phyloP scores from a whole-genome alignment of 1,140 invertebrate genomes.

The Danaus melanippus region DNA sequence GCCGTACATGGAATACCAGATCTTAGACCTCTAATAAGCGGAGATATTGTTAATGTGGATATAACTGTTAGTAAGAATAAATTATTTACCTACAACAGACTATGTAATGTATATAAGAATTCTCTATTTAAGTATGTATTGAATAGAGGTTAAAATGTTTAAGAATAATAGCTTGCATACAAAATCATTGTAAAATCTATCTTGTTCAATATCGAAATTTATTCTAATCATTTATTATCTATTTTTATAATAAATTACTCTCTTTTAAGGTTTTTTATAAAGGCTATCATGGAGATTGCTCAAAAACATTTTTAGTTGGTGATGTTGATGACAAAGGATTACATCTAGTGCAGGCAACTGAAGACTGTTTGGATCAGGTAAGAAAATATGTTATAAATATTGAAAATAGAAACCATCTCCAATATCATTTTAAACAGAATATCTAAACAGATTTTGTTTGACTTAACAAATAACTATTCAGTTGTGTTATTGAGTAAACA shows the following conservation, averaged over 20 bases:
- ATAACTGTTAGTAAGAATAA: constrained; percentile 80
- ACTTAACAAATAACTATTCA: not conserved
- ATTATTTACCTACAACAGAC: too few species aligned
- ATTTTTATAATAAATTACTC: not conserved
- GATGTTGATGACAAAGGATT: constrained; percentile 82
- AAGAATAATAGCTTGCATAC: too few species aligned
- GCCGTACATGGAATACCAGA: constrained; percentile 97
- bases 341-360: constrained; percentile 79
- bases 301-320: constrained; percentile 88
- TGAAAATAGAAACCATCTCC: not conserved
- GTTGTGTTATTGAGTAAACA: too few species aligned
- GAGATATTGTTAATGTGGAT: constrained; percentile 94
- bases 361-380: constrained; percentile 78
- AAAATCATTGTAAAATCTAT: not conserved
- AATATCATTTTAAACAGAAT: not conserved
- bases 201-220: not conserved
- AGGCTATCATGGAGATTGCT: constrained; percentile 95
- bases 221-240: constrained; percentile 5
- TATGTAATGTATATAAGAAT: too few species aligned
- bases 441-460: constrained; percentile 7
- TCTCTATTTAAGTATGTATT: too few species aligned
- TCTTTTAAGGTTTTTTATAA: constrained; percentile 82
- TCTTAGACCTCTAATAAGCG: constrained; percentile 81
- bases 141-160: too few species aligned
- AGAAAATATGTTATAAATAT: constrained; percentile 13